phyloP scores from a whole-genome alignment of 2,797 vertebrate genomes.

The Peromyscus nudipes region DNA sequence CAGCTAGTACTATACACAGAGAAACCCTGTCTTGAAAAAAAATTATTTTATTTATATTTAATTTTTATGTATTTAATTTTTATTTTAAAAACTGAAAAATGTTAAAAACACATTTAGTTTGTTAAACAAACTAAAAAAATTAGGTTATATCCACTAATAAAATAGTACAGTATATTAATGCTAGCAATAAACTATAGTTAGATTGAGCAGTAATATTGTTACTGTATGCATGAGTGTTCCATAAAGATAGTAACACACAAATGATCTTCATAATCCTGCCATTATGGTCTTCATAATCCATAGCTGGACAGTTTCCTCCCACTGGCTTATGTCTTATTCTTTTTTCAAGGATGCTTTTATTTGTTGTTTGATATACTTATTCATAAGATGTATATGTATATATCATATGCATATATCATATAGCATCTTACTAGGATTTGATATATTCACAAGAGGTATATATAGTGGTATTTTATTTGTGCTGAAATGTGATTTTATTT shows the following conservation, averaged over 20 bases:
- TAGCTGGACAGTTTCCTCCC: background rate
- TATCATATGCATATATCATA: background rate
- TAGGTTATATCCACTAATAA: background rate
- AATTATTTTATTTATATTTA: background rate
- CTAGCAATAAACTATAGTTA: background rate
- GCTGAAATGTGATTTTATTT: too few relatives aligned
- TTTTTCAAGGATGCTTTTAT: background rate
- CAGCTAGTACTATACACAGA: too few relatives aligned
- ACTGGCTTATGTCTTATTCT: background rate
- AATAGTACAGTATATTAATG: background rate
- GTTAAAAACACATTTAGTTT: too few relatives aligned
- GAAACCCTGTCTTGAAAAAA: too few relatives aligned
- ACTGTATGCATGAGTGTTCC: background rate
- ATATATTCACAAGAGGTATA: background rate
- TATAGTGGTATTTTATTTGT: too few relatives aligned
- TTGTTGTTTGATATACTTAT: background rate
- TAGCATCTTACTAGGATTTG: background rate
- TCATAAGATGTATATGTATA: background rate
- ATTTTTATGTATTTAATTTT: background rate
- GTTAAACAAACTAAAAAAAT: background rate
- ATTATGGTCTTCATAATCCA: background rate
- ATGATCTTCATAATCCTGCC: background rate
- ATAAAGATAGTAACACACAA: background rate
- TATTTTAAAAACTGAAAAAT: background rate
- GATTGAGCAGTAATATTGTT: background rate